A percentile compares a stretch with the other conserved stretches of the same genome.
These are phyloP conservation scores for Callipepla californica DNA, from an alignment of 2,113 vertebrate species.

Conservation along the genomic window DNA sequence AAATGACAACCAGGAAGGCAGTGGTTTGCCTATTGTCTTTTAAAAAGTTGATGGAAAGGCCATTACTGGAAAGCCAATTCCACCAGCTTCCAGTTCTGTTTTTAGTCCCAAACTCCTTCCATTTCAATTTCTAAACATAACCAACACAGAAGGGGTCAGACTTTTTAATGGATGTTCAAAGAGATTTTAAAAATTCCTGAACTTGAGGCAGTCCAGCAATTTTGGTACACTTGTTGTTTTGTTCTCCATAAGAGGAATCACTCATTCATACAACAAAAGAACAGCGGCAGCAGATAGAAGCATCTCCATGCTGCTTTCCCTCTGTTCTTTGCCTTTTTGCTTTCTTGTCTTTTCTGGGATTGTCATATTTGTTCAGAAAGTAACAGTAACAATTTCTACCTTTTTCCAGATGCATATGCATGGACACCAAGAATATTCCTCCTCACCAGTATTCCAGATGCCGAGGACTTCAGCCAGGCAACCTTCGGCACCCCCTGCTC, in stretches of 20 bases:
- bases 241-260: constrained; percentile 11
- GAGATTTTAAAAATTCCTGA: neutral
- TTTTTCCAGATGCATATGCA: constrained; percentile 80
- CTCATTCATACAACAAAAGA: neutral
- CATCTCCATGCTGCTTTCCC: constrained; percentile 57
- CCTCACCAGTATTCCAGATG: constrained; percentile 89
- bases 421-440: constrained; percentile 86
- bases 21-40: neutral
- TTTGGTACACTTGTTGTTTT: neutral
- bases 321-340: constrained; percentile 28
- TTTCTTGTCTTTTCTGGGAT: constrained; percentile 30
- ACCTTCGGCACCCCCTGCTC: constrained; percentile 84
- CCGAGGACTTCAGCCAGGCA: constrained; percentile 87
- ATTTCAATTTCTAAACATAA: neutral
- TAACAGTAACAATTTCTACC: constrained; percentile 37
- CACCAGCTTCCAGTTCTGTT: neutral
- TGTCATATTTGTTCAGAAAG: neutral
- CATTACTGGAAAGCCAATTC: neutral
- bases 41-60: neutral
- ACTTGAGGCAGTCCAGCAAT: neutral
- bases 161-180: neutral
- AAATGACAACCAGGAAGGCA: neutral
- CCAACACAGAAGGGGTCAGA: neutral
- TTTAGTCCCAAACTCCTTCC: neutral
- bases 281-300: constrained; percentile 27